These are phyloP conservation scores for Teleogryllus occipitalis DNA, from an alignment of 1,140 invertebrate genomes.

Conservation along the genomic window DNA sequence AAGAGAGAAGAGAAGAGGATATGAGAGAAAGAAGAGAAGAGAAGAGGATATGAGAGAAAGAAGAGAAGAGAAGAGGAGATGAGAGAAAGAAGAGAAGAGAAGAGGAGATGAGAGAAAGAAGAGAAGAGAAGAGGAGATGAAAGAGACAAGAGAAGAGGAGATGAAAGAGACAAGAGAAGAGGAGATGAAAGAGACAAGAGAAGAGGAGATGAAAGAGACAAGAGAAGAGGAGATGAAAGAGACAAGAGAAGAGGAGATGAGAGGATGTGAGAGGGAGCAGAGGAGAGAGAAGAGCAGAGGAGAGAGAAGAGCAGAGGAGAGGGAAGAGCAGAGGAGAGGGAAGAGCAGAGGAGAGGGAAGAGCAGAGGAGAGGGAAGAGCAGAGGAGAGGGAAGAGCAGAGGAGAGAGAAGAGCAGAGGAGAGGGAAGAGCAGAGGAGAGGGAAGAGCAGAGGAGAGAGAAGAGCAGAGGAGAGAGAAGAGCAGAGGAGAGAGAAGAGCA, in stretches of 20 bases:
- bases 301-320: not conserved
- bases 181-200: not conserved
- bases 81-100: not conserved
- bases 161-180: not conserved
- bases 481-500: too few relatives aligned
- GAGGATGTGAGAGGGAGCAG: too few relatives aligned
- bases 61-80: not conserved
- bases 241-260: not conserved
- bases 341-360: not conserved
- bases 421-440: not conserved
- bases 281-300: not conserved
- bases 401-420: too few relatives aligned
- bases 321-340: not conserved
- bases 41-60: not conserved
- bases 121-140: not conserved
- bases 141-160: not conserved
- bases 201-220: not conserved
- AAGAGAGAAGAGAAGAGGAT: not conserved
- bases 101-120: too few relatives aligned
- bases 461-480: too few relatives aligned
- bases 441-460: not conserved
- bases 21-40: not conserved
- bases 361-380: not conserved
- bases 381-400: not conserved
- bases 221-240: not conserved